A percentile compares a stretch with the other conserved stretches of the same genome.
Conservation (phyloP, 2,888 invertebrate species). For the Drosophila incognita region DNA sequence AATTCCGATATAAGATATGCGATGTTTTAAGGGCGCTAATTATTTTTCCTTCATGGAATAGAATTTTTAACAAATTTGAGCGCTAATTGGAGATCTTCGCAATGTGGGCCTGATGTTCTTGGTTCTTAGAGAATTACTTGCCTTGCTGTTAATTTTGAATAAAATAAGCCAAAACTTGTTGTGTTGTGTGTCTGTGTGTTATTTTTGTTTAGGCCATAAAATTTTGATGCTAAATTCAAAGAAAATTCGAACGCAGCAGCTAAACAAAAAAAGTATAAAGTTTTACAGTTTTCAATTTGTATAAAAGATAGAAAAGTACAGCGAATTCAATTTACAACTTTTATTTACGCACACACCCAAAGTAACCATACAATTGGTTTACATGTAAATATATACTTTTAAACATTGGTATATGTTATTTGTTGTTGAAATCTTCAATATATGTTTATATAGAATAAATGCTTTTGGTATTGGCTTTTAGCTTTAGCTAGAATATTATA, state of each 20-base stretch:
- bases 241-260: background rate
- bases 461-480: conserved; percentile 73
- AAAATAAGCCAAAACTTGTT: conserved; percentile 62
- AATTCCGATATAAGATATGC: conserved; percentile 6
- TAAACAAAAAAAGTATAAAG: background rate
- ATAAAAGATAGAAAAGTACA: background rate
- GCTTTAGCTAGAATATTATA: conserved; percentile 56
- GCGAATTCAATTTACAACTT: conserved; percentile 29
- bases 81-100: conserved; percentile 19
- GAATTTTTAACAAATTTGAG: conserved; percentile 31
- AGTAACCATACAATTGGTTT: conserved; percentile 30
- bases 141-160: conserved; percentile 73
- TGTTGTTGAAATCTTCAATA: conserved; percentile 17
- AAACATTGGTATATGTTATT: conserved; percentile 19
- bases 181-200: conserved; percentile 56
- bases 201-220: conserved; percentile 33
- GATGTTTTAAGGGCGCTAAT: background rate
- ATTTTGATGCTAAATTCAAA: conserved; percentile 58
- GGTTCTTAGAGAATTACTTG: conserved; percentile 64
- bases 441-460: conserved; percentile 69
- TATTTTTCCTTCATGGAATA: background rate
- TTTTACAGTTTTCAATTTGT: background rate
- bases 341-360: conserved; percentile 48
- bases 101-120: conserved; percentile 30
- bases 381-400: conserved; percentile 28